Conservation (phyloP, 35 echinoderm and acorn worm genomes). For the Apostichopus parvimensis region DNA sequence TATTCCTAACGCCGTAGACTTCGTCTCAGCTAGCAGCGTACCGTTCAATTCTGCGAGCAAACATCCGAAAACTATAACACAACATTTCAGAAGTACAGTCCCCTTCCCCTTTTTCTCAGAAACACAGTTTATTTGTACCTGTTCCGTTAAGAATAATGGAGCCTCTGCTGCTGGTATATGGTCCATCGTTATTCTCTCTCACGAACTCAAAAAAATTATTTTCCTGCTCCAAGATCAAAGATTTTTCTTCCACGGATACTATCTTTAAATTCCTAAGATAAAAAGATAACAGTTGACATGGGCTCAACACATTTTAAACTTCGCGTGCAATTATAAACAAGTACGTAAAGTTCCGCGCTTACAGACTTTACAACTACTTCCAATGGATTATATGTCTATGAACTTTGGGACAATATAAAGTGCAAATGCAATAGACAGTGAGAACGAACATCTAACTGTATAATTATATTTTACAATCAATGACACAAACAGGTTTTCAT, state of each 20-base stretch:
- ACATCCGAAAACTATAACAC: not conserved
- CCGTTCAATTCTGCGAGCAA: too few species aligned
- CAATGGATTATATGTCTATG: too few species aligned
- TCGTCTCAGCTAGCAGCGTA: too few species aligned
- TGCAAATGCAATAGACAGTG: too few species aligned
- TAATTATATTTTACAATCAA: too few species aligned
- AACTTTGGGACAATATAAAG: too few species aligned
- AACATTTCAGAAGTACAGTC: not conserved
- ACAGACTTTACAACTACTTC: too few species aligned
- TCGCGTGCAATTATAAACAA: too few species aligned
- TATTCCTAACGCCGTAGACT: too few species aligned
- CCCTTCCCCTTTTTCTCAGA: not conserved
- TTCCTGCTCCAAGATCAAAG: conserved; percentile 35
- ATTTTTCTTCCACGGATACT: not conserved
- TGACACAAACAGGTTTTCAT: not conserved
- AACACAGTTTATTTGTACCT: not conserved
- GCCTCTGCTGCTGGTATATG: not conserved
- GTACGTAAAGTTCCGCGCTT: too few species aligned
- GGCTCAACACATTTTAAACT: too few species aligned
- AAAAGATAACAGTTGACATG: not conserved
- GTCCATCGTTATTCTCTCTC: not conserved
- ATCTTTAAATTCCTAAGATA: conserved; percentile 24
- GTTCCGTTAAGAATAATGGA: not conserved
- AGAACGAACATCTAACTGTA: too few species aligned
- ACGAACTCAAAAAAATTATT: conserved; percentile 42